Evolutionary conservation across 2,113 vertebrate genomes (phyloP).

Genomic region (Oncorhynchus keta): DNA sequence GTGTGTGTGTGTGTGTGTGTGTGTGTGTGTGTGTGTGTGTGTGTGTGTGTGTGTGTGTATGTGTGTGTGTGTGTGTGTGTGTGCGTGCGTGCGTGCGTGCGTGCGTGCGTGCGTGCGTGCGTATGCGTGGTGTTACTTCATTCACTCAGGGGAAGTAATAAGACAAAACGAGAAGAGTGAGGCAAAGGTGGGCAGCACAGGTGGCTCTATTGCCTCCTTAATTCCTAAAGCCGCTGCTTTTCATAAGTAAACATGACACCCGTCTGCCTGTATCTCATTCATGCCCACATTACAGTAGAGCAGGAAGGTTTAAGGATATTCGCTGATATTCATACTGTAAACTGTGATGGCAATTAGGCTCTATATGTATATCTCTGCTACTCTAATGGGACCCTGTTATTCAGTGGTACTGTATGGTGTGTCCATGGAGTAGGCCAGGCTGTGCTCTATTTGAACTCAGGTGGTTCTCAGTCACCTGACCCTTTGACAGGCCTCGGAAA

Average conservation of each 20-base stretch:
- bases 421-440: too few species aligned
- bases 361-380: background rate
- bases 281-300: background rate
- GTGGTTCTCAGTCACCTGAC: conserved; percentile 21
- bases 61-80: too few species aligned
- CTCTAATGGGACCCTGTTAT: background rate
- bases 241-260: background rate
- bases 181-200: background rate
- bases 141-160: background rate
- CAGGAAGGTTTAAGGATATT: background rate
- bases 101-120: too few species aligned
- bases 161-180: background rate
- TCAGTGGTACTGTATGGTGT: background rate
- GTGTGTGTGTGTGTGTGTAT: too few species aligned
- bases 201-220: conserved; percentile 12
- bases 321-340: background rate
- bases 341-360: background rate
- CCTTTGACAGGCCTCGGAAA: conserved; percentile 7
- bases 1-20: too few species aligned
- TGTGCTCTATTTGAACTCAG: background rate
- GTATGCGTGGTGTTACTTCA: background rate
- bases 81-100: too few species aligned
- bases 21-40: too few species aligned
- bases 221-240: conserved; percentile 1
- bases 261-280: conserved; percentile 2